A percentile compares a stretch with the other conserved stretches of the same genome.
These are phyloP conservation scores for Pomatorhinus ruficollis DNA, from an alignment of 2,113 vertebrate genomes.

Conservation along the genomic window DNA sequence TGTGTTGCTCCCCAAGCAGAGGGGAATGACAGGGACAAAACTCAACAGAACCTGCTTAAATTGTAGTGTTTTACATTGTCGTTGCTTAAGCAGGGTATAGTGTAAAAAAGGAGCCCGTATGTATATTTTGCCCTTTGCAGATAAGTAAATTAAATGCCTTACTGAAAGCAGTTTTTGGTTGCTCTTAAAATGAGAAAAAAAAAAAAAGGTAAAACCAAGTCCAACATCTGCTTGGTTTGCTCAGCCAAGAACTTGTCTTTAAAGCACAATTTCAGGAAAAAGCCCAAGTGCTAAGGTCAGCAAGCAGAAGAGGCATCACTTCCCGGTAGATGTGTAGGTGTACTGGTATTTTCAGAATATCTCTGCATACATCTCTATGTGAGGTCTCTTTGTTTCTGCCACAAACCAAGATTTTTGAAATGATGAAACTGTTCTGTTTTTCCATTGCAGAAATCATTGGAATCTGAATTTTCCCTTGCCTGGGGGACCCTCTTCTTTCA, in stretches of 20 bases:
- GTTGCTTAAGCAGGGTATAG: background rate
- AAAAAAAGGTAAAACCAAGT: background rate
- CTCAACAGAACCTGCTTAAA: background rate
- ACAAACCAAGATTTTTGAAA: background rate
- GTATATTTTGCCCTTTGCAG: constrained; percentile 7
- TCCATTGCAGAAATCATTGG: background rate
- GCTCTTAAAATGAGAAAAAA: background rate
- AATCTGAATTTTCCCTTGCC: background rate
- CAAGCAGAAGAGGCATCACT: background rate
- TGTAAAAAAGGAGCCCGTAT: background rate
- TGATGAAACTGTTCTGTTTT: background rate
- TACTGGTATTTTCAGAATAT: background rate
- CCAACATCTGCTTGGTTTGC: constrained; percentile 13
- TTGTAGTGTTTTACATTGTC: background rate
- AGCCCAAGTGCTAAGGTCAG: background rate
- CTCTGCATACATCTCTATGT: background rate
- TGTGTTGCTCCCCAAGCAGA: background rate
- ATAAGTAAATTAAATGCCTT: constrained; percentile 6
- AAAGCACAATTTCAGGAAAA: constrained; percentile 11
- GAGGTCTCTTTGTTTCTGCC: background rate
- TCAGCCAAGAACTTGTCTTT: constrained; percentile 47
- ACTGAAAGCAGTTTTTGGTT: background rate
- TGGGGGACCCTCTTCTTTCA: background rate
- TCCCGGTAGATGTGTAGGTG: constrained; percentile 8
- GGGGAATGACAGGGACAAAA: background rate